Conservation (phyloP, 2,888 invertebrate species). For the Ecliptopera silaceata region DNA sequence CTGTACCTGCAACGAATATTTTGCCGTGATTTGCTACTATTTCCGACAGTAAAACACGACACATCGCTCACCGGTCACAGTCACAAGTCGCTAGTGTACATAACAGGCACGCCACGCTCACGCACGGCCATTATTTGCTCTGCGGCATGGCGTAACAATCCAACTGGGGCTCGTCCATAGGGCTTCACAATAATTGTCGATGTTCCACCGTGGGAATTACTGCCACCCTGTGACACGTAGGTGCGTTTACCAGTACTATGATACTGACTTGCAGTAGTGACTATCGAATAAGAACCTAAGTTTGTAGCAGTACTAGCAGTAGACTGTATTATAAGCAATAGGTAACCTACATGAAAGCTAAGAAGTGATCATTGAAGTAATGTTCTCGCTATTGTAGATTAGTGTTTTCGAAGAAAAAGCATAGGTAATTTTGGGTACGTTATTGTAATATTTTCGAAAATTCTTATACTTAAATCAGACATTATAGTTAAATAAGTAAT, state of each 20-base stretch:
- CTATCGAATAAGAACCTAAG: too few relatives aligned
- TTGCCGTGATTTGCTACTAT: background rate
- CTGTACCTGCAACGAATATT: background rate
- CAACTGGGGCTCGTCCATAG: slow-evolving; percentile 52
- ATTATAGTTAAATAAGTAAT: too few relatives aligned
- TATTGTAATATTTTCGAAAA: too few relatives aligned
- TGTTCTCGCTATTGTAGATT: too few relatives aligned
- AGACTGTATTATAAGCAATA: too few relatives aligned
- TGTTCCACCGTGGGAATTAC: slow-evolving; percentile 48
- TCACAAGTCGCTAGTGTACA: background rate
- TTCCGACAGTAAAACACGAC: background rate
- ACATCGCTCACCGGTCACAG: background rate
- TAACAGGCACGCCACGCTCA: slow-evolving; percentile 32
- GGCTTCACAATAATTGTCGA: slow-evolving; percentile 68
- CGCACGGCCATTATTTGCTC: slow-evolving; percentile 13
- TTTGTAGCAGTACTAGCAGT: too few relatives aligned
- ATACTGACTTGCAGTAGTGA: too few relatives aligned
- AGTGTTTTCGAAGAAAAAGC: too few relatives aligned
- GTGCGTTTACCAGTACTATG: background rate
- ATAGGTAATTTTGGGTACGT: too few relatives aligned
- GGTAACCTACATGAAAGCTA: too few relatives aligned
- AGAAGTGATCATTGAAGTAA: too few relatives aligned
- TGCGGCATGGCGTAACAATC: slow-evolving; percentile 11
- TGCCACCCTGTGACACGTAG: slow-evolving; percentile 10
- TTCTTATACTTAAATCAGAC: too few relatives aligned